Base-by-base conservation (phyloP, 2,797 vertebrate genomes). In the Micrastur ruficollis region DNA sequence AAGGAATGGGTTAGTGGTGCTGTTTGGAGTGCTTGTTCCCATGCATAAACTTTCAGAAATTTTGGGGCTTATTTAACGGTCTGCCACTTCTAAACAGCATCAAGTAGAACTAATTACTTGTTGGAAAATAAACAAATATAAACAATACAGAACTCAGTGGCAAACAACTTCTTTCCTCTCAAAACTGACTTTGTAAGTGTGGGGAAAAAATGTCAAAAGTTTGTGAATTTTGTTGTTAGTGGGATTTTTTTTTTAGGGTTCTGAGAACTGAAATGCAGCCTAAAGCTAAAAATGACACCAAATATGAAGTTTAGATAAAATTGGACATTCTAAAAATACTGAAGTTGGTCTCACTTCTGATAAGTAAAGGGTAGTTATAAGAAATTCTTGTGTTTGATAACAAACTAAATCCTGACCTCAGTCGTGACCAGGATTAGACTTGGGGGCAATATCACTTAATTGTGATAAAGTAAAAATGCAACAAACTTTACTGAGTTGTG, bases 41-140 rank as follows among this genome's bases (percentile, higher is more conserved):
- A 87, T 2, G 6, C 46, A 47, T 34, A 82, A 59, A 59, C 63
- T 87, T 93, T 61, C 52, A 89, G 46, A 82, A 80, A 38, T 87
- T 78, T 61, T 13, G 79, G 71, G 71, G 20, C 32, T 85, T 84
- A 40, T 79, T 93, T 95, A 91, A 76, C 67, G 71, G 12, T 34
- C 52, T 66, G 56, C 38, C 18, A 44, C 55, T 92, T 89, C 75
- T 86, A 58, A 91, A 75, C 36, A 88, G 9, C 53, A 94, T 49
- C 62, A 90, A 94, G 75, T 91, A 96, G 84, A 93, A 81, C 62
- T 63, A 91, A 90, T 86, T 94, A 46, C 52, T 93, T 89, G 63
- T 74, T n/a, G n/a, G n/a, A n/a, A n/a, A n/a, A n/a, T n/a, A n/a
- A n/a, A n/a, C n/a, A n/a, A n/a, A n/a, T n/a, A n/a, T n/a, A n/a